Evolutionary conservation across 2,888 invertebrate genomes (phyloP).

Genomic region (Acleris holmiana): DNA sequence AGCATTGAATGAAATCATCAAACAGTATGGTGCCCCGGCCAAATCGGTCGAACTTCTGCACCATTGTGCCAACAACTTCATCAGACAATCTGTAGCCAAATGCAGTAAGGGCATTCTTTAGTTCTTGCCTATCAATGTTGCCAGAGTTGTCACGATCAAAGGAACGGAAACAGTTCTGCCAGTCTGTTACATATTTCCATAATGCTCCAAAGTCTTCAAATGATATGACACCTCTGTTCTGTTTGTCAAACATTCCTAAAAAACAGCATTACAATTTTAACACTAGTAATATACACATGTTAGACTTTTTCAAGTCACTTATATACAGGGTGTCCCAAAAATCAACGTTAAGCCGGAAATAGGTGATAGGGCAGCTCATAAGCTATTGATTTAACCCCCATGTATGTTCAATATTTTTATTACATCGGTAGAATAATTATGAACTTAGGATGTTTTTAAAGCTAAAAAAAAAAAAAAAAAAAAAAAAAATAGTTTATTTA

Average conservation of each 20-base stretch:
- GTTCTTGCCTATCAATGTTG: slow-evolving; percentile 94
- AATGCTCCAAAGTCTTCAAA: slow-evolving; percentile 98
- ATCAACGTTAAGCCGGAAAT: no score
- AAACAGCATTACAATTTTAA: slow-evolving; percentile 34
- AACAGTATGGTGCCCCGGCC: slow-evolving; percentile 96
- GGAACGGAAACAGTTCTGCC: slow-evolving; percentile 97
- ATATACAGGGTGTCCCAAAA: no score
- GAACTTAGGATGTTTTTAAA: no score
- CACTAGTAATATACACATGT: no score
- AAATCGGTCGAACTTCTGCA: slow-evolving; percentile 96
- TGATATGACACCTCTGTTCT: slow-evolving; percentile 93
- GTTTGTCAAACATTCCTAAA: slow-evolving; percentile 96
- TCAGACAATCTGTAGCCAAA: slow-evolving; percentile 96
- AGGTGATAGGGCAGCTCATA: no score
- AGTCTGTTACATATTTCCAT: slow-evolving; percentile 99
- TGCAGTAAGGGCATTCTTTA: slow-evolving; percentile 94
- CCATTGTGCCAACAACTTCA: slow-evolving; percentile 89
- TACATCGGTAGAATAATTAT: no score
- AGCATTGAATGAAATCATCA: slow-evolving; percentile 99
- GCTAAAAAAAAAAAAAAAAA: no score
- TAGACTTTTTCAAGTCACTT: no score
- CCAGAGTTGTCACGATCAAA: slow-evolving; percentile 97
- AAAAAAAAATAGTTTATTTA: no score
- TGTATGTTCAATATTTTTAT: no score
- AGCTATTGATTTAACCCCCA: no score